Percentiles rank a stretch among this genome's conserved stretches.
These are phyloP conservation scores for Lysandra bellargus DNA, from an alignment of 2,888 invertebrate genomes.

Conservation along the genomic window DNA sequence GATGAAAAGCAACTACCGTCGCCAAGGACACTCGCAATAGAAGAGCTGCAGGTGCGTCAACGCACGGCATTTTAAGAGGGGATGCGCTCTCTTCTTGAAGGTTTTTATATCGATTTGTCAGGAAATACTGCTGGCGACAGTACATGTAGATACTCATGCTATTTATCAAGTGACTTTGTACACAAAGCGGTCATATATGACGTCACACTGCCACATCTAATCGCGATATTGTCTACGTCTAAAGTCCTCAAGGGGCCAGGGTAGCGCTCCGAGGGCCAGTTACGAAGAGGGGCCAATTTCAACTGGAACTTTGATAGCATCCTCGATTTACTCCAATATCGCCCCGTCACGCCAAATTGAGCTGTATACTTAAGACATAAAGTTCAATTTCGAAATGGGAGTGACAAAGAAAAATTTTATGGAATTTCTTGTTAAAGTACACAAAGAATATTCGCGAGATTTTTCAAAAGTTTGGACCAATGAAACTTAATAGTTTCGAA, in stretches of 20 bases:
- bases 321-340: constrained; percentile 14
- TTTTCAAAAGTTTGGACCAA: background rate
- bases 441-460: constrained; percentile 1
- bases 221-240: background rate
- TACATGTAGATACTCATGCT: no score
- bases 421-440: constrained; percentile 6
- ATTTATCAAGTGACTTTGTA: no score
- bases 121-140: no score
- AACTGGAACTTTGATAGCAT: constrained; percentile 24
- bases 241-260: constrained; percentile 18
- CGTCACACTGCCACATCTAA: constrained; percentile 9
- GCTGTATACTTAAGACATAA: background rate
- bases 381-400: background rate
- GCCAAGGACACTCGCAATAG: no score
- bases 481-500: background rate
- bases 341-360: background rate
- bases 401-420: background rate
- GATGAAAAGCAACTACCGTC: no score
- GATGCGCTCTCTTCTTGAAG: no score
- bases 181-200: background rate
- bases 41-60: no score
- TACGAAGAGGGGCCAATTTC: constrained; percentile 26
- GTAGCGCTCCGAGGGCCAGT: constrained; percentile 24
- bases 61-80: no score
- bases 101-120: no score